Percentiles rank a stretch among this genome's conserved stretches.
Conservation (phyloP, 2,888 invertebrate genomes). For the Tupiocoris notatus region DNA sequence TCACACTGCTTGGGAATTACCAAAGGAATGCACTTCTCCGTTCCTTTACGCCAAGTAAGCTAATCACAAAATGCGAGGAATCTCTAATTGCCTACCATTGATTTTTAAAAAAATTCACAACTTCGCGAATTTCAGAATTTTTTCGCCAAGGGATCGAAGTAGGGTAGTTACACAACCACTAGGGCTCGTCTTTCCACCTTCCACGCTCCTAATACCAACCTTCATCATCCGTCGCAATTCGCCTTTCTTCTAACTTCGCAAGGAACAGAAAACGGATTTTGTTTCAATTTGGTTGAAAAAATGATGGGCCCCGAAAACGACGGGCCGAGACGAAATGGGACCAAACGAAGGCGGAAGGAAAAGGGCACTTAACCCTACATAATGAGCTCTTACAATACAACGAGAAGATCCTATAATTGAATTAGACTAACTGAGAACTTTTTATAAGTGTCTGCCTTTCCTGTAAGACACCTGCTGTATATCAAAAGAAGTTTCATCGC, state of each 20-base stretch:
- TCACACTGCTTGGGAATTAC: too few relatives aligned
- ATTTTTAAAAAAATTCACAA: too few relatives aligned
- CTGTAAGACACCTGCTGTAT: background rate
- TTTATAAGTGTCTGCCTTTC: background rate
- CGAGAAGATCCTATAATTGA: conserved; percentile 17
- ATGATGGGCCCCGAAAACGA: background rate
- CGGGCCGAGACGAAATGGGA: background rate
- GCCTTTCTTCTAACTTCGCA: too few relatives aligned
- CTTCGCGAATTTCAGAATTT: too few relatives aligned
- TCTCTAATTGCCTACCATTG: too few relatives aligned
- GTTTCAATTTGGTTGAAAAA: conserved; percentile 28
- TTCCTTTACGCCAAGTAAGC: too few relatives aligned
- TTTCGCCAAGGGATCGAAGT: conserved; percentile 30
- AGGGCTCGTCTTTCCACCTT: background rate
- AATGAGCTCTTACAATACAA: conserved; percentile 29
- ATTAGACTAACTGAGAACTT: background rate
- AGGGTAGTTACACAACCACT: conserved; percentile 26
- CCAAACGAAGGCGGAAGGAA: background rate
- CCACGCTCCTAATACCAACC: background rate
- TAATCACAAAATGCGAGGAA: too few relatives aligned
- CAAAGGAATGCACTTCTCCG: too few relatives aligned
- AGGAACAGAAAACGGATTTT: conserved; percentile 20
- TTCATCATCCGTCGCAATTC: background rate
- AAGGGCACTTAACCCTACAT: conserved; percentile 11
- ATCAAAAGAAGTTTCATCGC: background rate